Evolutionary conservation across 2,888 invertebrate genomes (phyloP), one percentile per base, ranked within the genome.

Genomic region (Bombylius major): DNA sequence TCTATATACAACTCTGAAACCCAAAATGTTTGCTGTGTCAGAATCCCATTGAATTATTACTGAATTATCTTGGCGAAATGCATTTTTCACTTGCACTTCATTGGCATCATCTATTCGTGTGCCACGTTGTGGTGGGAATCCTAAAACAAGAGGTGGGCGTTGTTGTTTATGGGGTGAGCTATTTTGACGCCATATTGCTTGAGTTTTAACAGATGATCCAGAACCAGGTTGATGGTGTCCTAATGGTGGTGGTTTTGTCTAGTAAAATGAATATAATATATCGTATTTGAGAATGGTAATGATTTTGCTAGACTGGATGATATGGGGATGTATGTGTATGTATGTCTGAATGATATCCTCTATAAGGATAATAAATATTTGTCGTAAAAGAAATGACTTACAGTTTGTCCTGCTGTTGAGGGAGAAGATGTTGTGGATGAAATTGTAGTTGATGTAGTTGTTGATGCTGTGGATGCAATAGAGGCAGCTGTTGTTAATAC

Each of bases 41-140:
- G 90, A 90, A 67, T 90, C 90, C 93, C 93, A 94, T 67, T 91
- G 89, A 62, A 94, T 89, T 64, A 91, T 86, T 31, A 94, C 89
- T 0, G 91, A 84, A 69, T 84, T 89, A 65, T 90, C 92, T 72
- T 89, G 87, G 7, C 75, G 72, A 68, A 87, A 86, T 11, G 91
- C 91, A 66, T 87, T 89, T 70, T 89, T 88, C 42, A 92, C 88
- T 61, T 87, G 81, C 32, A 93, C 89, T 69, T 89, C 89, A 63
- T 83, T 85, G 57, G 78, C 75, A 61, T 85, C 84, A 61, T 79
- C 81, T 52, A 83, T 77, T 64, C 84, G 85, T 60, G 78, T 78
- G 60, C 77, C 79, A 66, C 82, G 79, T 61, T 82, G 80, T 36
- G 81, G 82, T 8, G 83, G 83, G 65, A 82, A 85, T 59, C 82